Base-by-base conservation (phyloP, 2,113 vertebrate genomes). In the Puffinus mauretanicus region DNA sequence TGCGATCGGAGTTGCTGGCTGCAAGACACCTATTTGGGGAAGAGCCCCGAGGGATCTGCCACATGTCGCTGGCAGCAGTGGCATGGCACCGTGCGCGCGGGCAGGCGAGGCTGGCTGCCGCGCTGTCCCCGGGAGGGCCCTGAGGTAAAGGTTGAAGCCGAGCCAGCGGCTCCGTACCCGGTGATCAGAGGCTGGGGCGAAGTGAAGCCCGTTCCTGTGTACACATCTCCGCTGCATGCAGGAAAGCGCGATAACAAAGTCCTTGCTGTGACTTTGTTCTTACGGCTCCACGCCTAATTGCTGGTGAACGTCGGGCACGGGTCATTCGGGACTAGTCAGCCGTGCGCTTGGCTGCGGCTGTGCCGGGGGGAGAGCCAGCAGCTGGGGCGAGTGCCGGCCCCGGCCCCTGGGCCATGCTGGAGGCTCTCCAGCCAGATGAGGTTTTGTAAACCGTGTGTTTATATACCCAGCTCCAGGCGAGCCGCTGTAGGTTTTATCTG, bases 241-340 rank as follows among this genome's bases (percentile, higher is more conserved):
- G 79, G 40, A 38, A 49, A 29, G 6, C 7, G 3, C 3, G 60
- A 34, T 82, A 64, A 49, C 46, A 20, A 11, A 24, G 51, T 44
- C 55, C 1, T 2, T 60, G 60, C 30, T 7, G 2, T n/a, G 49
- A n/a, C 60, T 46, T 46, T 49, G 16, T 25, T 17, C 42, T 71
- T 49, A 8, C 0, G 7, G 67, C 57, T n/a, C 16, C 8, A 0
- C 2, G 3, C 19, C 67, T 21, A 10, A 22, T 10, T 22, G 38
- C 47, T 6, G 57, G 25, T 8, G 12, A 16, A 3, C 4, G 2
- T 14, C 4, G 1, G 30, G 29, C 3, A 3, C 4, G 4, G 13
- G 26, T 61, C 36, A 8, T 8, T 10, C 1, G 6, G 85, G 40
- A 29, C 38, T 7, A 21, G 24, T 18, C 38, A 17, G 58, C 29